A percentile compares a stretch with the other conserved stretches of the same genome.
Evolutionary conservation across 2,113 vertebrate genomes (phyloP).

Genomic region (Astur gentilis): DNA sequence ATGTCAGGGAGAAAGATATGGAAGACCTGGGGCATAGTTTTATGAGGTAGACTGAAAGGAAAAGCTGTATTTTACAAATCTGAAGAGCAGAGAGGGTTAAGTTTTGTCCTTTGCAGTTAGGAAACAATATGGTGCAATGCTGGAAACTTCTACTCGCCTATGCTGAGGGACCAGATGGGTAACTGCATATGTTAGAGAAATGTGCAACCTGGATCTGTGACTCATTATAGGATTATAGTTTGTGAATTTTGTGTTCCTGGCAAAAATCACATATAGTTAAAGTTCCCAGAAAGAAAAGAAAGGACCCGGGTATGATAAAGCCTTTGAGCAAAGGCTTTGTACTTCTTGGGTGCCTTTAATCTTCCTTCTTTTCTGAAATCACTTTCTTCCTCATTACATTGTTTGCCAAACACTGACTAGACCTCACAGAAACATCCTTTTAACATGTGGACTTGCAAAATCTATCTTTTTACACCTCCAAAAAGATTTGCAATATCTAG

Average conservation of each 20-base stretch:
- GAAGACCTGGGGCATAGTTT: background rate
- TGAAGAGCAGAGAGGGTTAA: background rate
- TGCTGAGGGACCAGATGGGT: background rate
- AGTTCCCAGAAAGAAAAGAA: background rate
- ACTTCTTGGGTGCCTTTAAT: background rate
- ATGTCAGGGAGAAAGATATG: background rate
- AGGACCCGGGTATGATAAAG: background rate
- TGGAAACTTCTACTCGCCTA: background rate
- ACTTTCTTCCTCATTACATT: background rate
- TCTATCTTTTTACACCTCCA: background rate
- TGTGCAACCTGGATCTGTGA: background rate
- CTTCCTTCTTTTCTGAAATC: background rate
- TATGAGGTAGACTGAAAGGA: background rate
- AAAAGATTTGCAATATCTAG: background rate
- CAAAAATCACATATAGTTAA: background rate
- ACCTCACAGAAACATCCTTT: background rate
- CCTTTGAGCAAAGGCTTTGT: background rate
- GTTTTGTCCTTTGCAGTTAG: background rate
- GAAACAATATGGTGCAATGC: background rate
- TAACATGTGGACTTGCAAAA: background rate
- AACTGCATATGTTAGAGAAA: background rate
- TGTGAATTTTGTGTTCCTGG: background rate
- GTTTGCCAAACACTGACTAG: background rate
- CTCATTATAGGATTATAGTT: background rate
- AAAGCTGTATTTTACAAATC: background rate